phyloP scores from a whole-genome alignment of 2,113 vertebrate genomes.

The Bufo bufo region DNA sequence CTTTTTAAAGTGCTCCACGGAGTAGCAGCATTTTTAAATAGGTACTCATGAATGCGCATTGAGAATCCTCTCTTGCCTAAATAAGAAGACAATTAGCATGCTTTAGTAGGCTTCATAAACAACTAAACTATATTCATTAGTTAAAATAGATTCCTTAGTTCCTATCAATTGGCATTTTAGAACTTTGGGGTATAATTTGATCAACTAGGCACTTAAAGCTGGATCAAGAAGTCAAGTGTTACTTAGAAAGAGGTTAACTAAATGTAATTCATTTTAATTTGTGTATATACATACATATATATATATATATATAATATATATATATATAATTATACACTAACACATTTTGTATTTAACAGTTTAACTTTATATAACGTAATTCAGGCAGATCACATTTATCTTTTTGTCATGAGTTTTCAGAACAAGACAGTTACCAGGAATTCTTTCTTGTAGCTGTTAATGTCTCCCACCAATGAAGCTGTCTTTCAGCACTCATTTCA shows the following conservation, averaged over 20 bases:
- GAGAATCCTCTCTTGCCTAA: background rate
- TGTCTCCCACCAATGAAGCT: slow-evolving; percentile 12
- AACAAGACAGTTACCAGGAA: background rate
- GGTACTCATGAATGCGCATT: slow-evolving; percentile 18
- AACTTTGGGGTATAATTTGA: background rate
- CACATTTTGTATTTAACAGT: background rate
- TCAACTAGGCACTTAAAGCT: background rate
- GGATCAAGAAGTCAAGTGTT: background rate
- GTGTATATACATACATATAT: too few relatives aligned
- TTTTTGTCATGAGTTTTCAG: background rate
- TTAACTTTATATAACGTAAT: background rate
- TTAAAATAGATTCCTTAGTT: background rate
- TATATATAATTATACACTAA: background rate
- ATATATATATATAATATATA: background rate
- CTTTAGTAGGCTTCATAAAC: background rate
- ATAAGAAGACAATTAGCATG: background rate
- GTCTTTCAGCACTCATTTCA: slow-evolving; percentile 33
- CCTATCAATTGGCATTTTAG: background rate
- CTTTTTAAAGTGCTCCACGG: background rate
- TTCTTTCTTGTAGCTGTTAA: background rate
- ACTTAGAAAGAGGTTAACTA: background rate
- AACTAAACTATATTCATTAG: background rate
- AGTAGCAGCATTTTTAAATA: background rate
- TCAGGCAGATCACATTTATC: background rate
- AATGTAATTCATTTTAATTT: background rate